Evolutionary conservation across 2,113 vertebrate species (phyloP).

Genomic region (Gymnarchus niloticus): DNA sequence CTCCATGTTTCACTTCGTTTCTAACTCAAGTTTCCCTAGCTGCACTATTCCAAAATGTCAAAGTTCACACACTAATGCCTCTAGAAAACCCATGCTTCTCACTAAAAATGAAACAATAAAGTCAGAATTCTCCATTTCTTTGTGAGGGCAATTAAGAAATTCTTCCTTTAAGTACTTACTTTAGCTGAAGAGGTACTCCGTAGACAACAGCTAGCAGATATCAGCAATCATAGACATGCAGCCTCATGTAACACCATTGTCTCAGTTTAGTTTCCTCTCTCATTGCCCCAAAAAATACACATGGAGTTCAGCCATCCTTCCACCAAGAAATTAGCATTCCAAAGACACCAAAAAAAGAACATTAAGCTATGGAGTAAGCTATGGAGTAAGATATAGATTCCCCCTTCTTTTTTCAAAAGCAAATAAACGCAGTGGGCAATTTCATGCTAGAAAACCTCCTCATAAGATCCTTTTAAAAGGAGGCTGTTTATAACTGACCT

Average conservation of each 20-base stretch:
- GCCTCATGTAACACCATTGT: not conserved
- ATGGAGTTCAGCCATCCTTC: not conserved
- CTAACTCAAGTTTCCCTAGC: not conserved
- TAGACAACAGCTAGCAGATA: not conserved
- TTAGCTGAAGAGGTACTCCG: not conserved
- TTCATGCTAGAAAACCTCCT: not conserved
- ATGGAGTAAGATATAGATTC: not conserved
- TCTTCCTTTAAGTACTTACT: not conserved
- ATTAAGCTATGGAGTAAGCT: not conserved
- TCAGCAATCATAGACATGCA: not conserved
- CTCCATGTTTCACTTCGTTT: constrained; percentile 16
- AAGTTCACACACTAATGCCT: not conserved
- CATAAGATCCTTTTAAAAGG: not conserved
- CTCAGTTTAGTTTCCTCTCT: not conserved
- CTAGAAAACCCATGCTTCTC: not conserved
- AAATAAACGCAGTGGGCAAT: not conserved
- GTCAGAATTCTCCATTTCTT: not conserved
- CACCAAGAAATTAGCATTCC: not conserved
- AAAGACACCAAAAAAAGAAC: not conserved
- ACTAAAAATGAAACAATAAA: not conserved
- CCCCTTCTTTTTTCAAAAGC: not conserved
- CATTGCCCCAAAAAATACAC: no score
- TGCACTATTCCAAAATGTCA: not conserved
- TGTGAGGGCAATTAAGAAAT: not conserved
- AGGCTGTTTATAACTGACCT: constrained; percentile 13